These are phyloP conservation scores for Rhynchotus rufescens DNA, from an alignment of 2,797 vertebrate genomes.

Conservation along the genomic window DNA sequence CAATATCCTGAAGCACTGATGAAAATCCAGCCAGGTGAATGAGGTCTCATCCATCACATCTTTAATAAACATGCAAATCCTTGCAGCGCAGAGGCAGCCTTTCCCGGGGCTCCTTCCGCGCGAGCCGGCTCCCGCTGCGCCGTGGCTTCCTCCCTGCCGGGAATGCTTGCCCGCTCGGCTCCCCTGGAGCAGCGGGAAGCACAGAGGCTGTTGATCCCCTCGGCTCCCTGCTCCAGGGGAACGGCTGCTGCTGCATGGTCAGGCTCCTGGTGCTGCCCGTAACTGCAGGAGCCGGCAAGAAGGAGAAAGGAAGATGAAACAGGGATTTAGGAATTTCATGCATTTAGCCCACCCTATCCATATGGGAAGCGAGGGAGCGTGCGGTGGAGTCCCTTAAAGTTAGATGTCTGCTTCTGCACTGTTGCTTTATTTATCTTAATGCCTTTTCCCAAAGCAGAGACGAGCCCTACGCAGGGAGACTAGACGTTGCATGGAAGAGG, in stretches of 20 bases:
- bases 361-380: background rate
- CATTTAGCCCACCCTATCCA: background rate
- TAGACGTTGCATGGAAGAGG: background rate
- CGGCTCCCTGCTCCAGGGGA: background rate
- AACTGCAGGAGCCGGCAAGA: background rate
- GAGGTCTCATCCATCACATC: background rate
- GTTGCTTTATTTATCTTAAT: slow-evolving; percentile 6
- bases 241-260: background rate
- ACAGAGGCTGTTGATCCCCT: background rate
- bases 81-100: background rate
- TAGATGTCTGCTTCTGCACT: background rate
- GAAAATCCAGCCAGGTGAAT: slow-evolving; percentile 21
- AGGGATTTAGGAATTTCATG: background rate
- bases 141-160: fast-evolving
- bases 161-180: background rate
- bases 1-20: background rate
- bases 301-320: background rate
- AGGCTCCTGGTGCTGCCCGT: fast-evolving
- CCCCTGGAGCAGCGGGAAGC: fast-evolving
- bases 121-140: background rate
- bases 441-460: slow-evolving; percentile 10
- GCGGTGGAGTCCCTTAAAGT: fast-evolving
- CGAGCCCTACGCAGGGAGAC: background rate
- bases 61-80: slow-evolving; percentile 1
- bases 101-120: background rate